A percentile compares a stretch with the other conserved stretches of the same genome.
phyloP scores from a whole-genome alignment of 2,113 vertebrate genomes.

The Hiodon tergisus region DNA sequence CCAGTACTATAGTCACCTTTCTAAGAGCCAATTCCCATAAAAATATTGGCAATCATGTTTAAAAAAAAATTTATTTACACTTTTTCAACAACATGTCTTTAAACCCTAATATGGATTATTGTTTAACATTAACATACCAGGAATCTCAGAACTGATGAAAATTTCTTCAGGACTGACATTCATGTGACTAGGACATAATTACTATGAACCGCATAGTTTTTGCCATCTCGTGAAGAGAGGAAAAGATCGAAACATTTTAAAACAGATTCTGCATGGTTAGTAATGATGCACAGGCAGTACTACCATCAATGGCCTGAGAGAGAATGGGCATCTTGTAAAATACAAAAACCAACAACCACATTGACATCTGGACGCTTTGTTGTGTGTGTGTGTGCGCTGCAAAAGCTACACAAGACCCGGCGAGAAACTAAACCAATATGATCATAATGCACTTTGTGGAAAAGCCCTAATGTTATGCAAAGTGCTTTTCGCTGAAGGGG shows the following conservation, averaged over 20 bases:
- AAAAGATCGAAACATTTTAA: background rate
- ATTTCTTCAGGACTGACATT: too few relatives aligned
- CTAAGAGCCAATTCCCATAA: background rate
- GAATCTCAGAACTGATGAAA: too few relatives aligned
- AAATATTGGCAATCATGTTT: background rate
- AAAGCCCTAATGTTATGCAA: constrained; percentile 73
- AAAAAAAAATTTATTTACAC: background rate
- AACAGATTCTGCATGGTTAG: background rate
- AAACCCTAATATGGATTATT: too few relatives aligned
- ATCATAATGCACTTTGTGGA: constrained; percentile 68
- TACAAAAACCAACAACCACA: constrained; percentile 42
- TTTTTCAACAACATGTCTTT: background rate
- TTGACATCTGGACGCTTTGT: constrained; percentile 37
- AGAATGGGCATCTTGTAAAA: constrained; percentile 28
- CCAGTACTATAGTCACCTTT: too few relatives aligned
- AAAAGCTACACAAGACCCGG: constrained; percentile 35
- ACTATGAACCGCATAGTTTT: background rate
- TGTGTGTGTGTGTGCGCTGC: constrained; percentile 33
- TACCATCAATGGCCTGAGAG: constrained; percentile 18
- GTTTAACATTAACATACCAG: too few relatives aligned
- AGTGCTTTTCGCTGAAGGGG: constrained; percentile 59
- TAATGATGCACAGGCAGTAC: background rate
- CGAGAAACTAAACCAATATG: constrained; percentile 65
- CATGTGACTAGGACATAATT: too few relatives aligned
- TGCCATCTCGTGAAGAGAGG: background rate